Evolutionary conservation across 2,113 vertebrate species (phyloP).

Genomic region (Vanacampus margaritifer): DNA sequence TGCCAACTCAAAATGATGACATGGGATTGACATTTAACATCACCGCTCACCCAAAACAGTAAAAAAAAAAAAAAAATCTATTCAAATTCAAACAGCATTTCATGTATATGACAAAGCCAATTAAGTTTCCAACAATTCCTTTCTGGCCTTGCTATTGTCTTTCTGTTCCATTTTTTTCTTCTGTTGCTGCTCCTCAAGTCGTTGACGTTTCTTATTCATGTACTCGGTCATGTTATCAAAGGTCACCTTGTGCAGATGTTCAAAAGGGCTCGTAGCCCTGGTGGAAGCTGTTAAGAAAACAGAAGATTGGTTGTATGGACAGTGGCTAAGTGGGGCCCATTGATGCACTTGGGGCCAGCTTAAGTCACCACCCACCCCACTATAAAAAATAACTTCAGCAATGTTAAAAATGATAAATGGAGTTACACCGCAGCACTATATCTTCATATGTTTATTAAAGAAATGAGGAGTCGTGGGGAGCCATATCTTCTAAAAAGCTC

Average conservation of each 20-base stretch:
- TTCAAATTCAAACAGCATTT: not conserved
- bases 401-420: no score
- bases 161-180: not conserved
- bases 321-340: no score
- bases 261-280: not conserved
- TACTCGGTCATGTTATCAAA: not conserved
- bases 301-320: not conserved
- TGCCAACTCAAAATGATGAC: not conserved
- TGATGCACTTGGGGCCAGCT: no score
- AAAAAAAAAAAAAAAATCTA: not conserved
- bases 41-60: not conserved
- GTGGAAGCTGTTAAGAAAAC: constrained; percentile 1
- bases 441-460: no score
- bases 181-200: constrained; percentile 3
- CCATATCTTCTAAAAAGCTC: no score
- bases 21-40: not conserved
- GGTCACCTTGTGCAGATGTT: not conserved
- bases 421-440: no score
- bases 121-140: not conserved
- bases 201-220: constrained; percentile 4
- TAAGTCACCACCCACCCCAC: no score
- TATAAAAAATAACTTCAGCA: no score
- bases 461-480: no score
- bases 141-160: not conserved
- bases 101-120: not conserved